Base-by-base conservation (phyloP, 2,888 invertebrate species). In the Corbicula japonica region DNA sequence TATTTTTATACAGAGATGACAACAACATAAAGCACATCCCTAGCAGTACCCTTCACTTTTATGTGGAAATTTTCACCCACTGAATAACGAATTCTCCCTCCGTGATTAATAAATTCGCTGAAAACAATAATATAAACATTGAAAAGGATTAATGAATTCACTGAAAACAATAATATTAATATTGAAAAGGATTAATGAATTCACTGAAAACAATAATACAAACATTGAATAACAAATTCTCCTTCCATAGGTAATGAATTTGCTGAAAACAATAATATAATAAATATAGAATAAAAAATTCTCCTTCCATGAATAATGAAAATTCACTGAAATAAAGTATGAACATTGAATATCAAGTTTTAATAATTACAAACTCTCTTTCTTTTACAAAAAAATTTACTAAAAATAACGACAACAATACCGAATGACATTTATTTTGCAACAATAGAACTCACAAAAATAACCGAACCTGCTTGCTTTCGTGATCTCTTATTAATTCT, bases 71-170 rank as follows among this genome's bases (percentile, higher is more conserved):
- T 50, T 77, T 77, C 62, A 77, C 77, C 77, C 77, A 77, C 56
- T 77, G 77, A 23, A 72, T 66, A 5, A 77, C 72, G 44, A 77
- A 77, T 28, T 77, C 77, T 28, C 77, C 77, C 41, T 77, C 72
- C n/a, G 61, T 72, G 8, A 77, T 38, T 15, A 21, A 5, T 1
- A 32, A 23, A 35, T 77, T 62, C 5, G 2, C 77, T 77, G 72
- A 6, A 77, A 60, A 28, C 30, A 23, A 21, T 54, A 26, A 56
- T 12, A 23, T n/a, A n/a, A 30, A 18, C 12, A 48, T 6, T 5
- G 48, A 54, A 58, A n/a, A n/a, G n/a, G n/a, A n/a, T n/a, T n/a
- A n/a, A n/a, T n/a, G n/a, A n/a, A n/a, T n/a, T n/a, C 3, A 58
- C 34, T 32, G 8, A 34, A 58, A 32, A 58, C 15, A 58, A 58